phyloP scores from a whole-genome alignment of 1,140 invertebrate genomes.

The Argopecten irradians region DNA sequence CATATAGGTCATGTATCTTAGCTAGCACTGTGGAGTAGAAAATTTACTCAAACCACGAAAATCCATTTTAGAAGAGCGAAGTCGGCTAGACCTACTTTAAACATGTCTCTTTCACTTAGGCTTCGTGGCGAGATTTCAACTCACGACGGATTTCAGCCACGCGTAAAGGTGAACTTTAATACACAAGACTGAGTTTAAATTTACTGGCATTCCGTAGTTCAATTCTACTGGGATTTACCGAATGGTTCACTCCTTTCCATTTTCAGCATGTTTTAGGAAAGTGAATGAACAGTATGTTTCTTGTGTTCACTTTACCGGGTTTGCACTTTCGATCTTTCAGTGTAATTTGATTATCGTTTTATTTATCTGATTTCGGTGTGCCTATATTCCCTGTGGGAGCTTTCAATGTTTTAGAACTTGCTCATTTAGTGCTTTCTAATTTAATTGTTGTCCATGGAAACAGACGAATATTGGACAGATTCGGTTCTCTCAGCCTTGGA shows the following conservation, averaged over 20 bases:
- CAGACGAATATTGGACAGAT: not conserved
- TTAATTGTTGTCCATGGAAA: not conserved
- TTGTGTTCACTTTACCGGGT: not conserved
- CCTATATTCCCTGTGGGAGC: not conserved
- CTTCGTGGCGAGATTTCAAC: not conserved
- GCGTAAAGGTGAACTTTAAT: not conserved
- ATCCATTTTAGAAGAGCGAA: not conserved
- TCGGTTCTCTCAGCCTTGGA: not conserved
- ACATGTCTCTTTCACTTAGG: not conserved
- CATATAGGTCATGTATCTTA: not conserved
- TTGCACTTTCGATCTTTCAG: not conserved
- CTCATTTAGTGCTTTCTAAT: not conserved
- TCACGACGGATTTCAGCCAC: not conserved
- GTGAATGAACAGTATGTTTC: constrained; percentile 1
- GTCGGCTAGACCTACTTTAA: not conserved
- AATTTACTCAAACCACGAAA: not conserved
- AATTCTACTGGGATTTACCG: not conserved
- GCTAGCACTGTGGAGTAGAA: not conserved
- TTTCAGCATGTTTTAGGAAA: not conserved
- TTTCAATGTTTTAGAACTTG: not conserved
- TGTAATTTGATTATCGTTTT: not conserved
- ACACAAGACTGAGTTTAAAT: not conserved
- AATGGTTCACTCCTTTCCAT: not conserved
- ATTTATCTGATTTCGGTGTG: not conserved
- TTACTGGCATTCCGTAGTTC: not conserved